These are phyloP conservation scores for Ornithorhynchus anatinus DNA, from an alignment of 2,113 vertebrate genomes.

Conservation along the genomic window DNA sequence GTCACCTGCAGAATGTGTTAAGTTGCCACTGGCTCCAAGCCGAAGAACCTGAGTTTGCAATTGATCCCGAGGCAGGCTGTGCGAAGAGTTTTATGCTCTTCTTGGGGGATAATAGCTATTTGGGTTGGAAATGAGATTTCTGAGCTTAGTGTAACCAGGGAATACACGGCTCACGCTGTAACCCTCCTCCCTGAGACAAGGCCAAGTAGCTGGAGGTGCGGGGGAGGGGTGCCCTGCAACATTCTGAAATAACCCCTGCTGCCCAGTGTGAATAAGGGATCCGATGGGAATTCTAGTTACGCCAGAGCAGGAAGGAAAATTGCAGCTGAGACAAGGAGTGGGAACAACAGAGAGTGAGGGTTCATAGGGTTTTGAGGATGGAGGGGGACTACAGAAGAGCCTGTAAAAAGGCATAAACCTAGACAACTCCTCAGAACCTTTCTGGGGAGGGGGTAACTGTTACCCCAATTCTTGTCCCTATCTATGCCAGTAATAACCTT, in stretches of 20 bases:
- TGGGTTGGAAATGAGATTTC: conserved; percentile 21
- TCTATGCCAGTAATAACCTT: conserved; percentile 1
- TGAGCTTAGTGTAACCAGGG: conserved; percentile 8
- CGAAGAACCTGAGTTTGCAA: conserved; percentile 10
- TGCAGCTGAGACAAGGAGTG: neutral
- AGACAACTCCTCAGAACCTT: neutral
- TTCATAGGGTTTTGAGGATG: neutral
- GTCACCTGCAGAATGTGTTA: conserved; percentile 23
- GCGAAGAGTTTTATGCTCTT: conserved; percentile 29
- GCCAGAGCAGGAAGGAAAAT: neutral
- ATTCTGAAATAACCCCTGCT: conserved; percentile 10
- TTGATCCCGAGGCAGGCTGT: conserved; percentile 28
- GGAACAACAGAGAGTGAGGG: neutral
- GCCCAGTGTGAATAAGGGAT: neutral
- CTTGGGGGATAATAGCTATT: conserved; percentile 23
- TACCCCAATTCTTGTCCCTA: neutral
- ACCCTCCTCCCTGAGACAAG: conserved; percentile 8
- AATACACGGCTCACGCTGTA: conserved; percentile 10
- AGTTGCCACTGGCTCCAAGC: conserved; percentile 29
- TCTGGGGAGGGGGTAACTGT: neutral
- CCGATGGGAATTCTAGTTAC: neutral
- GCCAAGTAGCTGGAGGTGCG: neutral
- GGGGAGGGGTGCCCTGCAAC: neutral
- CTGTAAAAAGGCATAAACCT: neutral
- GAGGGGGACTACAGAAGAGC: neutral